These are phyloP conservation scores for Parnassius orleans DNA, from an alignment of 2,888 invertebrate genomes.

Conservation along the genomic window DNA sequence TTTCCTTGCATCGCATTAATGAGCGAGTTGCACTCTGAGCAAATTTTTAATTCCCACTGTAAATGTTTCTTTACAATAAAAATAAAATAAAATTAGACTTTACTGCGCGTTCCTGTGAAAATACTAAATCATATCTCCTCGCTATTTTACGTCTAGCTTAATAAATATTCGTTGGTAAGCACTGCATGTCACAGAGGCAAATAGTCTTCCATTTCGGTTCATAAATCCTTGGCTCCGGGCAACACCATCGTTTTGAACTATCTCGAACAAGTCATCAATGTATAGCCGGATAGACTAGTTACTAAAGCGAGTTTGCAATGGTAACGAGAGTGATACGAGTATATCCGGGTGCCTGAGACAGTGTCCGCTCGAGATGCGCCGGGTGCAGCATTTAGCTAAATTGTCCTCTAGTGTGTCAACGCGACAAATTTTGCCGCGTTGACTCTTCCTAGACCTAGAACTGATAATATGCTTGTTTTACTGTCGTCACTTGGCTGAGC, in stretches of 20 bases:
- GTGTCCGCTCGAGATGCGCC: conserved; percentile 32
- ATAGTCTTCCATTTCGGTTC: neutral
- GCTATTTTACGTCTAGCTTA: too few relatives aligned
- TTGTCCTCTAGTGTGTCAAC: too few relatives aligned
- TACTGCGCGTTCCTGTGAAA: too few relatives aligned
- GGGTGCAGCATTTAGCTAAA: conserved; percentile 33
- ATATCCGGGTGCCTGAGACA: conserved; percentile 31
- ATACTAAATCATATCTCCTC: too few relatives aligned
- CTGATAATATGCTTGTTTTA: conserved; percentile 38
- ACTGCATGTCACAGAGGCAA: neutral
- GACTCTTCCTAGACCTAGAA: conserved; percentile 42
- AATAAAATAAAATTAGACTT: too few relatives aligned
- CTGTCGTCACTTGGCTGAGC: conserved; percentile 14
- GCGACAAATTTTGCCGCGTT: conserved; percentile 45
- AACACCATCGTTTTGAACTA: neutral
- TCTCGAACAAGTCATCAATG: conserved; percentile 5
- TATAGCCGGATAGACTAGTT: neutral
- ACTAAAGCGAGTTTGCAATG: conserved; percentile 1
- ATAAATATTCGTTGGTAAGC: too few relatives aligned
- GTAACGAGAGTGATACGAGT: conserved; percentile 11
- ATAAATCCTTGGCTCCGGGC: neutral
- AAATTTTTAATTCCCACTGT: too few relatives aligned
- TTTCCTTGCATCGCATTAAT: too few relatives aligned
- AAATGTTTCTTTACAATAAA: too few relatives aligned
- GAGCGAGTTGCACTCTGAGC: too few relatives aligned